Base-by-base conservation (phyloP, 2,888 invertebrate genomes). In the Dysmachus trigonus region DNA sequence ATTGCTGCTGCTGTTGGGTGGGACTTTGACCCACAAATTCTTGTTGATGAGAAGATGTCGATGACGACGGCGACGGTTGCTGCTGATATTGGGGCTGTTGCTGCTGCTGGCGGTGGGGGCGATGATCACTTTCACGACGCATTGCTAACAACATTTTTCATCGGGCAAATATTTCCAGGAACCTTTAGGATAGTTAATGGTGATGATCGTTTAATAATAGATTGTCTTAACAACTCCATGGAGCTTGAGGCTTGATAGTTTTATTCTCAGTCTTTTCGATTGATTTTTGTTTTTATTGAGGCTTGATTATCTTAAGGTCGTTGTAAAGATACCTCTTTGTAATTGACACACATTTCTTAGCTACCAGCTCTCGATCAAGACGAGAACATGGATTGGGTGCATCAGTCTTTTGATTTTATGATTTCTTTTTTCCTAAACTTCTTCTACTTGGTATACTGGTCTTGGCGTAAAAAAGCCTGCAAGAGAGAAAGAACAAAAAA, bases 61-160 rank as follows among this genome's bases (percentile, higher is more conserved):
- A 82, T 76, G 87, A 76, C 0, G 86, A 62, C 13, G 86, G 18
- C 15, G 86, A 51, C 33, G 85, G 2, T 33, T 41, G 73, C 53
- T 85, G 86, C 6, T 79, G 79, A 35, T 86, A 85, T 33, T 76
- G 85, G 73, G 82, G 85, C 77, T 71, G 87, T 74, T 86, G 89
- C 88, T 71, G 88, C 77, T 84, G 88, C 47, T 86, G 87, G 85
- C 85, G 88, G 62, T 88, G 89, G 89, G 33, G 85, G 33, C 84
- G 87, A 93, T 94, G 93, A 93, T 94, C 95, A 94, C 94, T 95
- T 94, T 95, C 95, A 93, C 95, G 95, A 93, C 95, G 95, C 95
- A 95, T 95, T 93, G 95, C 94, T 93, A 95, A 93, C 94, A 94
- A 91, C 92, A 92, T 92, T 90, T 91, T 92, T 83, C 83, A 41